Evolutionary conservation across 2,113 vertebrate species (phyloP).

Genomic region (Merops nubicus): DNA sequence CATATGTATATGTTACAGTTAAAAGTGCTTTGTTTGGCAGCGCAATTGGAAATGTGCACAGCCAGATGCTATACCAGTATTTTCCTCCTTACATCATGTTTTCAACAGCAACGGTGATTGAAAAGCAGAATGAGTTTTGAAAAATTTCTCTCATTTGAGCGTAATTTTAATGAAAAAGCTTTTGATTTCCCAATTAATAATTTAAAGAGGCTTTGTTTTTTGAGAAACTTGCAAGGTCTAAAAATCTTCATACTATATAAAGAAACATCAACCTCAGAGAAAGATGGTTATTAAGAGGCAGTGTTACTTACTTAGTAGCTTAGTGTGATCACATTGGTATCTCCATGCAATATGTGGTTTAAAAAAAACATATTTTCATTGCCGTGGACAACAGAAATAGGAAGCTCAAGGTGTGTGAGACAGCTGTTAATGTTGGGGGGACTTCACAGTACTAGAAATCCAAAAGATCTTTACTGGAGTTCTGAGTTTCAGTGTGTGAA

Average conservation of each 20-base stretch:
- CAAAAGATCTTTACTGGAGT: neutral
- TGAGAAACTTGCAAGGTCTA: neutral
- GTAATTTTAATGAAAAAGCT: neutral
- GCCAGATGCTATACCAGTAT: accelerated
- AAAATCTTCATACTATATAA: neutral
- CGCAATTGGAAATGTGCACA: neutral
- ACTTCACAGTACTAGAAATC: neutral
- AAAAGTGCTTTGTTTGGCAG: neutral
- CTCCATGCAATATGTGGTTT: neutral
- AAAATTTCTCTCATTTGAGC: neutral
- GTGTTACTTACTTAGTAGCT: neutral
- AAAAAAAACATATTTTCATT: neutral
- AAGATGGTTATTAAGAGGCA: neutral
- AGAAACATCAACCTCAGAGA: neutral
- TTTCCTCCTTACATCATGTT: neutral
- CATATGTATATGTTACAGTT: accelerated
- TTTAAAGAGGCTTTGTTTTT: neutral
- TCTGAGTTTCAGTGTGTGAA: neutral
- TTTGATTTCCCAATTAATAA: neutral
- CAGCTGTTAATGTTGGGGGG: neutral
- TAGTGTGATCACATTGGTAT: neutral
- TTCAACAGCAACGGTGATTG: neutral
- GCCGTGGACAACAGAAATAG: neutral
- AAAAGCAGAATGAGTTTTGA: neutral
- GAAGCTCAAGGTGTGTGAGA: neutral